phyloP scores from a whole-genome alignment of 2,888 invertebrate genomes.

The Yponomeuta sedellus region DNA sequence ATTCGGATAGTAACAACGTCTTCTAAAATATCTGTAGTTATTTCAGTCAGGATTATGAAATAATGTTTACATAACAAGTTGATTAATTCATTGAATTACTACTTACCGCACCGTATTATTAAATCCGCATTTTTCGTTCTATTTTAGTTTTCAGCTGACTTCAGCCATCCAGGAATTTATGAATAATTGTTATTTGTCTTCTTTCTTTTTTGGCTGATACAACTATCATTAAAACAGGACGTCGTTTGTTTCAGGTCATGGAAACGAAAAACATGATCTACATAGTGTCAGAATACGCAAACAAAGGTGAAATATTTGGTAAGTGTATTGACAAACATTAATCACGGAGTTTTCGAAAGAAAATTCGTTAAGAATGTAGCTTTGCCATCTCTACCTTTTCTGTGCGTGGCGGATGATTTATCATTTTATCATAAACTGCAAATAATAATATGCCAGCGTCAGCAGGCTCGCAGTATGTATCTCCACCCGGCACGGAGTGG shows the following conservation, averaged over 20 bases:
- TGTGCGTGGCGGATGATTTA: background rate
- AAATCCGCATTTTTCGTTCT: background rate
- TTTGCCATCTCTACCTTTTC: background rate
- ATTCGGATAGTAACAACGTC: no score
- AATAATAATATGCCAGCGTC: background rate
- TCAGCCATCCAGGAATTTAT: background rate
- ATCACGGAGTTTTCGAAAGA: conserved; percentile 3
- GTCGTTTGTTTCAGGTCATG: conserved; percentile 87
- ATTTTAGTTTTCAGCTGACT: background rate
- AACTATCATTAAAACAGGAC: background rate
- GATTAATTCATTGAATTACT: no score
- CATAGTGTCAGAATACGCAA: conserved; percentile 98
- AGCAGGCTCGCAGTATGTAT: background rate
- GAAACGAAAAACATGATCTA: conserved; percentile 99
- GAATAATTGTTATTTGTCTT: background rate
- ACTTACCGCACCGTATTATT: background rate
- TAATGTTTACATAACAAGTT: no score
- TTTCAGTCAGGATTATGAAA: no score
- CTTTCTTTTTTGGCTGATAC: background rate
- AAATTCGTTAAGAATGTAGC: no score
- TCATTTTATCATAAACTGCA: background rate
- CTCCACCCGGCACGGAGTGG: background rate
- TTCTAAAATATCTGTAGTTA: no score
- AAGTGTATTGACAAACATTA: conserved; percentile 47
- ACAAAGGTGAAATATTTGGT: conserved; percentile 99